Base-by-base conservation (phyloP, 2,888 invertebrate genomes). In the Eilema griseolum region DNA sequence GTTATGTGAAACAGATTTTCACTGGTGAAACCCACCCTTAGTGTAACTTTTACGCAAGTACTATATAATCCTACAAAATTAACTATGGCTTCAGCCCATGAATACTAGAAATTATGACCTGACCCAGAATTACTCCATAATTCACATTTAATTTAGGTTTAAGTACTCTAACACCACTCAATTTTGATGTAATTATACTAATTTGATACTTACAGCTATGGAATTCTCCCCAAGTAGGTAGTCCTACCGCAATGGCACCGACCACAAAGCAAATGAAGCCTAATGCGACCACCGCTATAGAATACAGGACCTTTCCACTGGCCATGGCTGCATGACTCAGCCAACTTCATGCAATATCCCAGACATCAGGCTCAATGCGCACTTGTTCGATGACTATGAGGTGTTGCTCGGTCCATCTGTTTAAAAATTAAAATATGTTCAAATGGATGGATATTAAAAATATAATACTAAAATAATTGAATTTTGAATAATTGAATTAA, bases 211-310 rank as follows among this genome's bases (percentile, higher is more conserved):
- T 93, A 94, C 97, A 96, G 90, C 96, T 97, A 88, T 96, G 96
- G 93, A 97, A 98, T 91, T 98, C 97, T 75, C 98, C 98, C 98
- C 98, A 98, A 85, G 97, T 96, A 64, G 98, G 98, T 85, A 98
- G 96, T 78, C 97, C 98, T 67, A 98, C 97, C 66, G 98, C 97
- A 61, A 98, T 97, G 72, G 98, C 97, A 85, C 98, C 98, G 82
- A 98, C 96, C 75, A 97, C 97, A 89, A 98, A 97, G 89, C 97
- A 97, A 81, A 97, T 96, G 91, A 98, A 97, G 87, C 97, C 97
- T 82, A 97, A 94, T 81, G 96, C 94, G 74, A 97, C 97, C 81
- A 97, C 97, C 85, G 96, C 96, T 92, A 96, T 96, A 81, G 97
- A 96, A 95, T 97, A 97, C 87, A 96, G 93, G 85, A 96, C 96